These are phyloP conservation scores for Mayetiola destructor DNA, from an alignment of 2,888 invertebrate genomes.

Conservation along the genomic window DNA sequence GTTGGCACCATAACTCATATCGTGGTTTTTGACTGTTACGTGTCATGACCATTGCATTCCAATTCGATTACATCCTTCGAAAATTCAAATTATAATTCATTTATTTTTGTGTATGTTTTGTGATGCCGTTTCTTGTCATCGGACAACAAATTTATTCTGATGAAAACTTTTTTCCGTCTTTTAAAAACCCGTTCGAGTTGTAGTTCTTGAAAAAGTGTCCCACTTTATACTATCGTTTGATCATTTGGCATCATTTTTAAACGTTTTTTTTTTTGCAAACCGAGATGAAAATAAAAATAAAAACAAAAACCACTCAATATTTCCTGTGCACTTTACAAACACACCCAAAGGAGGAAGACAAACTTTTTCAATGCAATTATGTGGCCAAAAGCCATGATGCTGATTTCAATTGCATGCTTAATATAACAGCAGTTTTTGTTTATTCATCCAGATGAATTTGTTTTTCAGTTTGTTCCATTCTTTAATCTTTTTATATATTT, in stretches of 20 bases:
- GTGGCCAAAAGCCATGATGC: neutral
- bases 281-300: neutral
- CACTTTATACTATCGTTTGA: neutral
- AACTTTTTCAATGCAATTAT: neutral
- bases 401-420: neutral
- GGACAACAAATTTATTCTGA: too few species aligned
- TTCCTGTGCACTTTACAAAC: conserved; percentile 1
- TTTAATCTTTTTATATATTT: neutral
- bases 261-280: neutral
- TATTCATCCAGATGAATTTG: neutral
- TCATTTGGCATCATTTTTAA: conserved; percentile 6
- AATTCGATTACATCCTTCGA: conserved; percentile 6
- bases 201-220: too few species aligned
- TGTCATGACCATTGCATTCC: conserved; percentile 11
- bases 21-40: conserved; percentile 10
- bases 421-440: neutral
- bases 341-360: neutral
- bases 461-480: neutral
- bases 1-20: conserved; percentile 12
- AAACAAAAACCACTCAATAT: neutral
- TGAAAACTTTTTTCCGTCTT: too few species aligned
- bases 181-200: too few species aligned
- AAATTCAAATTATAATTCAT: conserved; percentile 7
- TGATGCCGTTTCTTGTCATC: too few species aligned
- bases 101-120: neutral